Conservation (phyloP, 2,113 vertebrate species). For the Thamnophis sirtalis region DNA sequence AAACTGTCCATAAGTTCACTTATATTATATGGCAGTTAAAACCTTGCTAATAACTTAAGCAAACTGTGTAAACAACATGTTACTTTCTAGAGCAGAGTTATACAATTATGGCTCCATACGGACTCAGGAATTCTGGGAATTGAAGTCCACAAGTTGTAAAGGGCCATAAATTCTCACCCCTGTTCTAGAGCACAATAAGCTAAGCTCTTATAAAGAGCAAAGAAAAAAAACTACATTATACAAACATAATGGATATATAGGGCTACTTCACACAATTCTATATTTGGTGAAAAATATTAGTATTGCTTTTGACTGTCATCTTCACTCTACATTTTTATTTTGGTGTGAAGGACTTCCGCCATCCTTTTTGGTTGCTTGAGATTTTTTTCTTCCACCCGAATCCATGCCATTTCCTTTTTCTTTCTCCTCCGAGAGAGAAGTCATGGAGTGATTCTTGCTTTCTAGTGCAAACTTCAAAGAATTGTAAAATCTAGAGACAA, state of each 20-base stretch:
- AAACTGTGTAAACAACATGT: not conserved
- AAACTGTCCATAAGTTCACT: not conserved
- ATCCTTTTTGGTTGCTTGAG: not conserved
- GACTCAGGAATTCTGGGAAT: not conserved
- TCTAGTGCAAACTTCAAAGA: conserved; percentile 71
- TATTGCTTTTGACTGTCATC: not conserved
- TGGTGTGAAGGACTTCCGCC: rapidly evolving
- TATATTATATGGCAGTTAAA: not conserved
- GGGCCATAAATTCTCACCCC: not conserved
- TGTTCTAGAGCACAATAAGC: conserved; percentile 12
- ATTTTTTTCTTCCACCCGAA: conserved; percentile 61
- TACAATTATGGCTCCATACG: not conserved
- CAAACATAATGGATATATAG: not conserved
- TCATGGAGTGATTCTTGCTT: not conserved
- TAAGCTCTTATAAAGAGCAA: conserved; percentile 62
- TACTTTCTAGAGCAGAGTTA: conserved; percentile 2
- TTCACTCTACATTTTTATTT: not conserved
- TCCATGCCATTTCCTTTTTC: conserved; percentile 42
- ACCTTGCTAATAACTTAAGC: not conserved
- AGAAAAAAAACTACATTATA: not conserved
- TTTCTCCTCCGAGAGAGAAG: not conserved
- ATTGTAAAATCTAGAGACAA: conserved; percentile 74
- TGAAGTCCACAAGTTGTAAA: not conserved
- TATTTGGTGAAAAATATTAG: conserved; percentile 46
- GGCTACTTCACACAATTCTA: conserved; percentile 17